Evolutionary conservation across 2,888 invertebrate genomes (phyloP), one percentile per base, ranked within the genome.

Genomic region (Scaptomyza parva): DNA sequence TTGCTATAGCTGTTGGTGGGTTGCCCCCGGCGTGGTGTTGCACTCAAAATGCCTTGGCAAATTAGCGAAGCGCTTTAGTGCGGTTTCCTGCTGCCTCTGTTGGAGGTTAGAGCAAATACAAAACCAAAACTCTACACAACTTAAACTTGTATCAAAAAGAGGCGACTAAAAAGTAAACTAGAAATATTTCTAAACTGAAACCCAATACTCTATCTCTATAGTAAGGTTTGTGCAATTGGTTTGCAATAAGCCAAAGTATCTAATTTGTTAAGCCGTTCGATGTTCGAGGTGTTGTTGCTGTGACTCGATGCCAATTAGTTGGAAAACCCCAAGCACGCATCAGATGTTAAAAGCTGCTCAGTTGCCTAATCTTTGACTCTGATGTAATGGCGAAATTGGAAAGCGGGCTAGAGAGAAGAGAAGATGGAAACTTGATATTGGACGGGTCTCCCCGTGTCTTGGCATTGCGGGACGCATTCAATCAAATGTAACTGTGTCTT

Each of bases 401-500:
- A 12, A 7, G 9, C 24, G 26, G 22, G 9, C 28, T 4, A 2
- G 7, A 5, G 35, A 37, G 37, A 17, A n/a, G n/a, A n/a, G n/a
- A n/a, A n/a, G n/a, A n/a, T n/a, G n/a, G 7, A 7, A 26, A 20
- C 20, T n/a, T 14, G 6, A 17, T 12, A 43, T 8, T 20, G 14
- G 20, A 18, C 9, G 3, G 11, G 12, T 12, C 18, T 12, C n/a
- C n/a, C n/a, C n/a, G n/a, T 24, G 24, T 20, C 11, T 6, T 51
- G 48, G 48, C 61, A 50, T 65, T 48, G 54, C 50, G 63, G 59
- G 67, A 62, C 57, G 61, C 78, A 87, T 83, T 87, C 82, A 87
- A 83, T 83, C 88, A 83, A 83, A 78, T 83, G 75, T 69, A 76
- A 76, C 71, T 74, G 70, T 54, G 39, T 65, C 57, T 76, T 54